Evolutionary conservation across 1,140 invertebrate genomes (phyloP).

Genomic region (Drosophila punjabiensis): DNA sequence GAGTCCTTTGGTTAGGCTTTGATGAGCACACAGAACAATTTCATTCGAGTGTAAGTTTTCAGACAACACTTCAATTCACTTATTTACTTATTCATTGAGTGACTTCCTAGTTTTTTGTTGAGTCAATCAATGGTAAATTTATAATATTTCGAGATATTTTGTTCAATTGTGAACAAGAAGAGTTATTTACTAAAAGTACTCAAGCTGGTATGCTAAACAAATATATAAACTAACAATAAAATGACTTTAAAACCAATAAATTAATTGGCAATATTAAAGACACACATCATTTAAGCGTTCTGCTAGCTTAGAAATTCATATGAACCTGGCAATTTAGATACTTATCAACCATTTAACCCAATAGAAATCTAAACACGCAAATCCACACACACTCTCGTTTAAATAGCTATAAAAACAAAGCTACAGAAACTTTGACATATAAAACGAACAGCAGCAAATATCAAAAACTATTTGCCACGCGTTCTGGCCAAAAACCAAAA

Average conservation of each 20-base stretch:
- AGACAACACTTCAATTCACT: constrained; percentile 9
- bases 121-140: not conserved
- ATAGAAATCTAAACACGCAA: constrained; percentile 29
- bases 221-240: not conserved
- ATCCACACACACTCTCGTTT: constrained; percentile 26
- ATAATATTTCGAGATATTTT: not conserved
- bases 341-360: constrained; percentile 42
- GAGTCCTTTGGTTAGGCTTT: constrained; percentile 21
- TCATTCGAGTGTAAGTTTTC: constrained; percentile 24
- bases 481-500: constrained; percentile 14
- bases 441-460: constrained; percentile 25
- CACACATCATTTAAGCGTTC: not conserved
- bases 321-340: constrained; percentile 15
- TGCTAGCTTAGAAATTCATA: not conserved
- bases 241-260: not conserved
- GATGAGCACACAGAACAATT: constrained; percentile 24
- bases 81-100: constrained; percentile 19
- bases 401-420: constrained; percentile 15
- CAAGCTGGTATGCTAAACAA: no score
- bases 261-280: not conserved
- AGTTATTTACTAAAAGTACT: no score
- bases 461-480: constrained; percentile 35
- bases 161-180: not conserved
- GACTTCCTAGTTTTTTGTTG: not conserved
- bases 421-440: constrained; percentile 12